A percentile compares a stretch with the other conserved stretches of the same genome.
Conservation (phyloP, 2,113 vertebrate species). For the Blennius ocellaris region DNA sequence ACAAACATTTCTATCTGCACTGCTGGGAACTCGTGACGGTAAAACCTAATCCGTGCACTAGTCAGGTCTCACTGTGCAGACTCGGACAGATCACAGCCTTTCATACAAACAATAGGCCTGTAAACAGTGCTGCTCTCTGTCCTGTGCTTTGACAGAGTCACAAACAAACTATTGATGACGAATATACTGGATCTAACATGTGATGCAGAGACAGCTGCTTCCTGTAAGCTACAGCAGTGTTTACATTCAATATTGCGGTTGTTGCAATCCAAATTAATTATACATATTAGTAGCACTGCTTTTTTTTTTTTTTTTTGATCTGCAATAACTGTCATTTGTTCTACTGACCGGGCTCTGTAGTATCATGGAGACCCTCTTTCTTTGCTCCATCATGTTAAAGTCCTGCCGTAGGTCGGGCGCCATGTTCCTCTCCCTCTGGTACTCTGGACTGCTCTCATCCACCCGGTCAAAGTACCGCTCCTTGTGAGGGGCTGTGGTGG, state of each 20-base stretch:
- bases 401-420: conserved; percentile 97
- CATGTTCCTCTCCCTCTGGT: conserved; percentile 98
- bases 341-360: conserved; percentile 95
- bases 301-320: no score
- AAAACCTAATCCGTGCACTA: background rate
- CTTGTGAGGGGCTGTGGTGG: conserved; percentile 94
- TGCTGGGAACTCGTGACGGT: background rate
- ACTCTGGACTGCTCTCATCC: conserved; percentile 96
- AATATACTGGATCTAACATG: conserved; percentile 51
- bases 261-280: no score
- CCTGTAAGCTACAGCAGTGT: conserved; percentile 17
- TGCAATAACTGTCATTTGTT: background rate
- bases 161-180: conserved; percentile 30
- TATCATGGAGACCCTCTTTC: conserved; percentile 99
- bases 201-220: conserved; percentile 41
- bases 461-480: conserved; percentile 98
- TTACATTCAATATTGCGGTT: background rate
- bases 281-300: no score
- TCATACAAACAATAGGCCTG: conserved; percentile 30
- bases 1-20: background rate
- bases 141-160: conserved; percentile 18
- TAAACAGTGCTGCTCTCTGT: conserved; percentile 28
- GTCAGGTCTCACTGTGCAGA: background rate
- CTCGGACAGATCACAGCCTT: conserved; percentile 20
- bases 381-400: conserved; percentile 99